A percentile compares a stretch with the other conserved stretches of the same genome.
Evolutionary conservation across 2,113 vertebrate species (phyloP).

Genomic region (Aptenodytes forsteri): DNA sequence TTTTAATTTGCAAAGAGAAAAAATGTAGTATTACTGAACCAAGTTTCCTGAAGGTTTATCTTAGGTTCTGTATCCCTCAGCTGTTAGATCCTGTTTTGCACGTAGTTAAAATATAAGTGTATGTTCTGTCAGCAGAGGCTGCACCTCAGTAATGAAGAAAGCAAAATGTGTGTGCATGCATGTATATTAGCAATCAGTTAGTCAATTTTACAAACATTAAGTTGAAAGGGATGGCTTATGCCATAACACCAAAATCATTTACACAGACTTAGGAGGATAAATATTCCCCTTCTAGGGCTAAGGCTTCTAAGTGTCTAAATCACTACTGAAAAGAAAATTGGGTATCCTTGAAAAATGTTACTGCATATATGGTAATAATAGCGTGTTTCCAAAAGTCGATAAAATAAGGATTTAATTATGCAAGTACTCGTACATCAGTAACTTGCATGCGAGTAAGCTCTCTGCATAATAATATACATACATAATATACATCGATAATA

Average conservation of each 20-base stretch:
- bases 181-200: background rate
- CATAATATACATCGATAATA: background rate
- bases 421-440: background rate
- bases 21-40: background rate
- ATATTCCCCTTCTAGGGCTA: background rate
- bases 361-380: background rate
- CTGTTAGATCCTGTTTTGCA: background rate
- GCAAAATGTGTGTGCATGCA: background rate
- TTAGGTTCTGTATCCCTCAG: background rate
- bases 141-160: background rate
- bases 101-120: background rate
- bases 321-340: background rate
- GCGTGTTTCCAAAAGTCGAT: background rate
- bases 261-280: background rate
- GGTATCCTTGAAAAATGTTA: background rate
- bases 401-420: background rate
- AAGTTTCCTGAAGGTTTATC: background rate
- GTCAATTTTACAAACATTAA: background rate
- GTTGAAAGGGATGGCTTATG: background rate
- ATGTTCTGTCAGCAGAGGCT: background rate
- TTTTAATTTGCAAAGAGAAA: background rate
- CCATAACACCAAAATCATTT: background rate
- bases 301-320: background rate
- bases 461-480: background rate
- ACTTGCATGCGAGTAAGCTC: background rate